Evolutionary conservation across 2,797 vertebrate species (phyloP).

Genomic region (Sebastes baramenuke): DNA sequence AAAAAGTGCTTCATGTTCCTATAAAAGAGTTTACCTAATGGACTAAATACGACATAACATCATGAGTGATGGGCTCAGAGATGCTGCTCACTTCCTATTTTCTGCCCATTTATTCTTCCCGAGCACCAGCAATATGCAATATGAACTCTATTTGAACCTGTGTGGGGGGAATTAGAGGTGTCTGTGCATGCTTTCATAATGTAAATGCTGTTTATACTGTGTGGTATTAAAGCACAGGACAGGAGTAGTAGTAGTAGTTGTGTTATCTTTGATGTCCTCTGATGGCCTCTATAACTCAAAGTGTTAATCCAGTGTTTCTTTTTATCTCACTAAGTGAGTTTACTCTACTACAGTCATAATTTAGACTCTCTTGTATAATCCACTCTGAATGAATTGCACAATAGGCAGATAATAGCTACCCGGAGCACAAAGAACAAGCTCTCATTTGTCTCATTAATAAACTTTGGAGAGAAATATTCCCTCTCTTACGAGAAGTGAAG

Average conservation of each 20-base stretch:
- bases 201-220: constrained; percentile 23
- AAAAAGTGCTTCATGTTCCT: constrained; percentile 5
- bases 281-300: constrained; percentile 21
- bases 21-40: constrained; percentile 3
- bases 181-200: neutral
- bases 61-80: constrained; percentile 14
- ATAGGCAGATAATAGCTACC: constrained; percentile 11
- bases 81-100: constrained; percentile 33
- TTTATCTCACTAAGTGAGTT: constrained; percentile 39
- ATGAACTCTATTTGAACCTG: constrained; percentile 69
- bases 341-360: constrained; percentile 1
- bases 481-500: neutral
- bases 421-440: constrained; percentile 3
- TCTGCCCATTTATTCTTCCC: constrained; percentile 19
- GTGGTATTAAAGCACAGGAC: neutral
- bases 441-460: constrained; percentile 26
- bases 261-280: constrained; percentile 24
- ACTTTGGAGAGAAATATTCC: neutral
- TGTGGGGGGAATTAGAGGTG: neutral
- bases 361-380: constrained; percentile 18
- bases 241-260: neutral
- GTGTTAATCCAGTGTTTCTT: neutral
- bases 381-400: constrained; percentile 19
- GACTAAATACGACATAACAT: constrained; percentile 21
- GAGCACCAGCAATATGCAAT: neutral